phyloP scores from a whole-genome alignment of 1,140 invertebrate genomes.

The Drosophila sulfurigaster region DNA sequence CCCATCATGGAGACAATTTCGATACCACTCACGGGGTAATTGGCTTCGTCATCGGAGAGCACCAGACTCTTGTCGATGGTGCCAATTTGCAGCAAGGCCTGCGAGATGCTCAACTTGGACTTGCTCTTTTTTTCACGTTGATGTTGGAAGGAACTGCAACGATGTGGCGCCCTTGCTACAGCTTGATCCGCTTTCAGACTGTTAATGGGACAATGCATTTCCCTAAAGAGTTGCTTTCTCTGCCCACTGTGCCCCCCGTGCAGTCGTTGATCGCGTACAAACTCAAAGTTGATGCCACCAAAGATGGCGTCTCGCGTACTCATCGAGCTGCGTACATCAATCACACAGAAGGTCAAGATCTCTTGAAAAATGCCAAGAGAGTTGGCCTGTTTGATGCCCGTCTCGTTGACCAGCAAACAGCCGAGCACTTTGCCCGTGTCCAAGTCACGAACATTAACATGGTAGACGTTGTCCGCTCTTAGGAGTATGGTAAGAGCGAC shows the following conservation, averaged over 20 bases:
- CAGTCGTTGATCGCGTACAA: conserved; percentile 20
- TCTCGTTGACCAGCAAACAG: conserved; percentile 64
- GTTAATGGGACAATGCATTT: background rate
- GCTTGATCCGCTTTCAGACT: background rate
- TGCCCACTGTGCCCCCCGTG: conserved; percentile 1
- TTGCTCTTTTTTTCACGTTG: background rate
- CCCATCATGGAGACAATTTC: background rate
- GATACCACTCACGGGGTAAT: background rate
- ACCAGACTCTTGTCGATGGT: background rate
- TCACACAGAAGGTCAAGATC: conserved; percentile 71
- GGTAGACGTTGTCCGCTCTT: conserved; percentile 69
- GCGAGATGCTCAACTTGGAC: background rate
- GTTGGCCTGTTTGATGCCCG: conserved; percentile 56
- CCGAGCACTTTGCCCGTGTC: conserved; percentile 39
- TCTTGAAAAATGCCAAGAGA: conserved; percentile 51
- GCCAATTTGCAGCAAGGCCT: background rate
- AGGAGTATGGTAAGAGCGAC: conserved; percentile 57
- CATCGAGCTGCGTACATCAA: conserved; percentile 62
- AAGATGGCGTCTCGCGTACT: conserved; percentile 24
- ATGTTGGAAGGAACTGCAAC: no score
- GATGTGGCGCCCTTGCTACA: no score
- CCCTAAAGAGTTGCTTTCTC: background rate
- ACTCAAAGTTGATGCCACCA: conserved; percentile 64
- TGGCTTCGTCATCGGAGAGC: conserved; percentile 1
- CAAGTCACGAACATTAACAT: conserved; percentile 59